Base-by-base conservation (phyloP, 1,140 invertebrate species). In the Liolophura sinensis region DNA sequence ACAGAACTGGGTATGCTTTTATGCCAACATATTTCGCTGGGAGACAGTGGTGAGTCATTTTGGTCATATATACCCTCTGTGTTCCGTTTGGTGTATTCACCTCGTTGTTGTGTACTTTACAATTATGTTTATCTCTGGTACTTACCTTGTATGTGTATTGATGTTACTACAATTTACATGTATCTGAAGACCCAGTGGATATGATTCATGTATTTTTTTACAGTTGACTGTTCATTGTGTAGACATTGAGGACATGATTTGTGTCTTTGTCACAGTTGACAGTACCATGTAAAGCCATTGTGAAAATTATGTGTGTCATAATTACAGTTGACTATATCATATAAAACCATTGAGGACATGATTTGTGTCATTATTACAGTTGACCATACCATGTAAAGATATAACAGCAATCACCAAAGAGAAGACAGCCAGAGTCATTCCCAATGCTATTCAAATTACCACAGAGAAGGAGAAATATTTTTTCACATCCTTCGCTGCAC, bases 11-110 rank as follows among this genome's bases (percentile, higher is more conserved):
- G 87, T 97, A 57, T 96, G 94, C 84, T 97, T 97, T 87, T 93
- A 97, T 86, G 94, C 95, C 31, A 97, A 95, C 83, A 96, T 97
- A 73, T 96, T 97, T 80, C 89, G 92, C 75, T 97, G 94, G 94
- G 94, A 97, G 85, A 96, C 93, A 0, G 88, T 80, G 71, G 87
- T 88, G 81, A 81, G 80, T 82, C 59, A 18, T 54, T 25, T 7
- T 20, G 51, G 51, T 3, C 12, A 54, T 54, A 12, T 5, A 3
- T 54, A n/a, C 12, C 3, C n/a, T 54, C n/a, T 54, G 24, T 3
- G n/a, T 3, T 54, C 3, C 12, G n/a, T 20, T 54, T 54, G 3
- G 31, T 40, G 31, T 9, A 40, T 40, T 40, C 31, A 40, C 31
- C 31, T 9, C 9, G 31, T 40, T 40, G n/a, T n/a, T n/a, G n/a